Percentiles rank a stretch among this genome's conserved stretches.
phyloP scores from a whole-genome alignment of 64 coral and sea anemone genomes.

The Montipora foliosa region DNA sequence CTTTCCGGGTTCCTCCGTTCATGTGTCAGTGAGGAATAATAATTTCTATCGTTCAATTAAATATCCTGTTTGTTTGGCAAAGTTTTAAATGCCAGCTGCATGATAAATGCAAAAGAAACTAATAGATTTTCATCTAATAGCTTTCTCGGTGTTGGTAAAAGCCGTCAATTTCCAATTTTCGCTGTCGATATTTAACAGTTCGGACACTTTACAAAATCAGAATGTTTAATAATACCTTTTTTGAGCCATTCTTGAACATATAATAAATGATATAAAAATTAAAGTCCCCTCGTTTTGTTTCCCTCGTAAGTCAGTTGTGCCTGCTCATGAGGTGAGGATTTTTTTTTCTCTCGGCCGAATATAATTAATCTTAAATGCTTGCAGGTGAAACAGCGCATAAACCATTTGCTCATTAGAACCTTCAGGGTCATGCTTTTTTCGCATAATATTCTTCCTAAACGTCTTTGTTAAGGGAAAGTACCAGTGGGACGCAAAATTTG shows the following conservation, averaged over 20 bases:
- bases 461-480: background rate
- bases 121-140: background rate
- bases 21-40: background rate
- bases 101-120: background rate
- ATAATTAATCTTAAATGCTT: background rate
- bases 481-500: background rate
- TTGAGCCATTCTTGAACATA: too few species aligned
- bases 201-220: too few species aligned
- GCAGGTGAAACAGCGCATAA: background rate
- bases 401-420: background rate
- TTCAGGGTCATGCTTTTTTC: background rate
- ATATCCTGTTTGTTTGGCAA: background rate
- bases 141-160: background rate
- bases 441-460: background rate
- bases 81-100: background rate
- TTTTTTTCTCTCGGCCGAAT: background rate
- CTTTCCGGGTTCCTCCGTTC: background rate
- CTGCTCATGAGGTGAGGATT: background rate
- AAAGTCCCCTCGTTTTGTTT: too few species aligned
- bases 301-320: background rate
- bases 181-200: too few species aligned
- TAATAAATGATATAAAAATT: too few species aligned
- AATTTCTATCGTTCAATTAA: background rate
- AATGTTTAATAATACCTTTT: too few species aligned
- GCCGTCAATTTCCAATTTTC: too few species aligned